phyloP scores from a whole-genome alignment of 2,888 invertebrate species.

The Eueremaeus valkanovi region DNA sequence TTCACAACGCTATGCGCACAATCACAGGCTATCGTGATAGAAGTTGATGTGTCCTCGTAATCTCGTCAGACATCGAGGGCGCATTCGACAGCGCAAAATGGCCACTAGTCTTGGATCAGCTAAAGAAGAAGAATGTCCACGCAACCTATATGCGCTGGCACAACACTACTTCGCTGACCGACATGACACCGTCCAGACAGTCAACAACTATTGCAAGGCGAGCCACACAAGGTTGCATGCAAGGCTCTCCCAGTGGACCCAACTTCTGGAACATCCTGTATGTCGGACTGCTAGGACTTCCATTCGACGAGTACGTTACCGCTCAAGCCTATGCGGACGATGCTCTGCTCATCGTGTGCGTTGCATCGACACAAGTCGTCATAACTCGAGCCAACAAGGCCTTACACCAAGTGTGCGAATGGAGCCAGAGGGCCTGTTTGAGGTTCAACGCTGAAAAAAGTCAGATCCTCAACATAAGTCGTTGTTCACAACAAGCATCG shows the following conservation, averaged over 20 bases:
- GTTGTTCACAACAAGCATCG: background rate
- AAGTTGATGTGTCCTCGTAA: background rate
- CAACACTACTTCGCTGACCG: background rate
- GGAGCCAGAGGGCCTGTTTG: background rate
- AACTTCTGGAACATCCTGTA: conserved; percentile 25
- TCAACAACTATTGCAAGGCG: background rate
- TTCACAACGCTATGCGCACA: too few species aligned
- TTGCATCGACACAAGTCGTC: background rate
- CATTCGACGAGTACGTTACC: background rate
- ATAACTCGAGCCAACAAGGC: background rate
- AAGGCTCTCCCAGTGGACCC: conserved; percentile 19
- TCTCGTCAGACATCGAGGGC: background rate
- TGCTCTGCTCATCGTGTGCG: background rate
- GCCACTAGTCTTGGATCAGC: background rate
- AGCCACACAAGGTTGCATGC: conserved; percentile 6
- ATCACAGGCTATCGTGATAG: too few species aligned
- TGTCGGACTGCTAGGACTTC: background rate
- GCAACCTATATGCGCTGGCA: background rate
- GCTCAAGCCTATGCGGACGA: background rate
- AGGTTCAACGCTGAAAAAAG: background rate
- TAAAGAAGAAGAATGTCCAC: background rate
- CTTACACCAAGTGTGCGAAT: background rate
- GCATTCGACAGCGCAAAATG: background rate
- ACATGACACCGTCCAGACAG: background rate
- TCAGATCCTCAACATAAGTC: background rate